Base-by-base conservation (phyloP, 2,113 vertebrate species). In the Amphiprion ocellaris region DNA sequence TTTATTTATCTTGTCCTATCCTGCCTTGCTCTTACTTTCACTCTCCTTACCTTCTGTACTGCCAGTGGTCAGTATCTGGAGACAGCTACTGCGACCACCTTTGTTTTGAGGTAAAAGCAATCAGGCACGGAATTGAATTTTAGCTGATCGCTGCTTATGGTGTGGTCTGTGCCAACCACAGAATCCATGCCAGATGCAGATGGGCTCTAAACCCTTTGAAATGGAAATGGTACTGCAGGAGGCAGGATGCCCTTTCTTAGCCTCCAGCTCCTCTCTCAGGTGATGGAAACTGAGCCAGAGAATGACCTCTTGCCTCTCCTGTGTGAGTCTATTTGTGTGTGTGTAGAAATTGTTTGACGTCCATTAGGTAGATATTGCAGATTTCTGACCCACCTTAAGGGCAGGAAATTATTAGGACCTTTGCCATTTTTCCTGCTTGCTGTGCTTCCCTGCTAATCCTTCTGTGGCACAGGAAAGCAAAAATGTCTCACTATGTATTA, bases 151-250 rank as follows among this genome's bases (percentile, higher is more conserved):
- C 69, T 47, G 58, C 6, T 1, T 46, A 52, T 19, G 11, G 21
- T 65, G 56, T n/a, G 23, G 23, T 63, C 24, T 5, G 23, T 77
- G 47, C 74, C 70, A 41, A 54, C 10, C 2, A 16, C 10, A 49
- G 73, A 72, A 83, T 58, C 50, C 15, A 28, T 52, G 86, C 77
- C 77, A 82, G 58, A 87, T 86, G 73, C 84, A 75, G 67, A 83
- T 72, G 60, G 49, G 61, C 47, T 70, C 41, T 69, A 17, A 77
- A 58, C 76, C 76, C 72, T 90, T 84, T 88, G 84, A 91, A 90
- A 90, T 90, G 84, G 79, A 83, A 89, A 91, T 89, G 70, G 14
- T 44, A 3, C 68, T 62, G 87, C 60, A 11, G 74, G 63, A 83
- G 65, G 61, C 12, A 5, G 81, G 53, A 50, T 64, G 76, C 54